Evolutionary conservation across 2,113 vertebrate genomes (phyloP), one percentile per base, ranked within the genome.

Genomic region (Butastur rufipennis): DNA sequence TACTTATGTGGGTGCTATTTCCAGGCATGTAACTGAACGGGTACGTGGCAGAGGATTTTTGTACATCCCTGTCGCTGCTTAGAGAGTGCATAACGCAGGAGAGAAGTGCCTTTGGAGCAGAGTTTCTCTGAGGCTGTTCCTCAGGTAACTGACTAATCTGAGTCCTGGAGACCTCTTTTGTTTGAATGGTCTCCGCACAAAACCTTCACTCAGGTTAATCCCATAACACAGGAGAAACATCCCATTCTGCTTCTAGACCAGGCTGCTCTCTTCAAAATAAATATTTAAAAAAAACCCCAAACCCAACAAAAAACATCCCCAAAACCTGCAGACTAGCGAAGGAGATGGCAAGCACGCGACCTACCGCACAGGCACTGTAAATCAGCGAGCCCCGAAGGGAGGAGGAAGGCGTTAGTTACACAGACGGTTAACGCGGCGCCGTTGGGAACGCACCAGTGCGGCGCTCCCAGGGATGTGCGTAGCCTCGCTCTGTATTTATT

Each of bases 401-500:
- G 12, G 80, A 50, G 65, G 62, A 78, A 40, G 61, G 45, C 4
- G 4, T n/a, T 16, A 50, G 5, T n/a, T 13, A 50, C 26, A 18
- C 50, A 40, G 59, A 7, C 6, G 13, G 75, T 4, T 77, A 86
- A 80, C 25, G 7, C 71, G 52, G 73, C 7, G 8, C 61, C 5
- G 32, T 1, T 59, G 94, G 85, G 79, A 86, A 82, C 5, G 47
- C 45, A 40, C 55, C 90, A 88, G 84, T 80, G 38, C 88, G 38
- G 70, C 7, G 34, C 62, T 82, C 59, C 45, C n/a, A 40, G 86
- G 43, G 70, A 61, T 32, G 31, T 34, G 40, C 26, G 11, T 73
- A 71, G 93, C 91, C 84, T 79, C 53, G 4, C 84, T 82, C 91
- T 56, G 65, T 92, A 85, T 95, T 97, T 96, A 94, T 88, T 56